These are phyloP conservation scores for Danio choprae DNA, from an alignment of 2,797 vertebrate genomes.

Conservation along the genomic window DNA sequence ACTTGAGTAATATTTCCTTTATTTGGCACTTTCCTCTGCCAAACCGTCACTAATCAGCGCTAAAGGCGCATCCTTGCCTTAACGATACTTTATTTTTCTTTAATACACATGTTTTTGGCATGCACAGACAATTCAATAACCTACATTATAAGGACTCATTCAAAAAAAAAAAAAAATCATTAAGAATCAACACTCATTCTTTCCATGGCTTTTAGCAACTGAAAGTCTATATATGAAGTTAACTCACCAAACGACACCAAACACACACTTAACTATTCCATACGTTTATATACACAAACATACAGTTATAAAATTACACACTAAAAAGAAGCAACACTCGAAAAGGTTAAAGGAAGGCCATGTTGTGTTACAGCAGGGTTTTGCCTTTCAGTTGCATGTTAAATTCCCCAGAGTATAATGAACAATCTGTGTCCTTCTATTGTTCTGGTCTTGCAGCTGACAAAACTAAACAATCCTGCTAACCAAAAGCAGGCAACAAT, in stretches of 20 bases:
- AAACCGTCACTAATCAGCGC: background rate
- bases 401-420: background rate
- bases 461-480: constrained; percentile 4
- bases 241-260: constrained; percentile 10
- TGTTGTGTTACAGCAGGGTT: constrained; percentile 3
- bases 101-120: constrained; percentile 8
- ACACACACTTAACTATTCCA: constrained; percentile 9
- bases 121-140: constrained; percentile 27
- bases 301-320: background rate
- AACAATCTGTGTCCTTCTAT: constrained; percentile 9
- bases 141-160: background rate
- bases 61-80: background rate
- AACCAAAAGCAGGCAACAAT: constrained; percentile 8
- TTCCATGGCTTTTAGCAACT: constrained; percentile 29
- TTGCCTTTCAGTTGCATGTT: background rate
- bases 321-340: constrained; percentile 1
- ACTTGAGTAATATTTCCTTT: constrained; percentile 18
- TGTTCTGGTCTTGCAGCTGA: constrained; percentile 19
- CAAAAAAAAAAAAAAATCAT: background rate
- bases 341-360: constrained; percentile 7
- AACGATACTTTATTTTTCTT: background rate
- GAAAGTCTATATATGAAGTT: background rate
- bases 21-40: background rate
- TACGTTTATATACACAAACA: constrained; percentile 9
- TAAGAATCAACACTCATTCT: background rate